Conservation (phyloP, 2,888 invertebrate genomes). For the Sinodicranocentrus sp. region DNA sequence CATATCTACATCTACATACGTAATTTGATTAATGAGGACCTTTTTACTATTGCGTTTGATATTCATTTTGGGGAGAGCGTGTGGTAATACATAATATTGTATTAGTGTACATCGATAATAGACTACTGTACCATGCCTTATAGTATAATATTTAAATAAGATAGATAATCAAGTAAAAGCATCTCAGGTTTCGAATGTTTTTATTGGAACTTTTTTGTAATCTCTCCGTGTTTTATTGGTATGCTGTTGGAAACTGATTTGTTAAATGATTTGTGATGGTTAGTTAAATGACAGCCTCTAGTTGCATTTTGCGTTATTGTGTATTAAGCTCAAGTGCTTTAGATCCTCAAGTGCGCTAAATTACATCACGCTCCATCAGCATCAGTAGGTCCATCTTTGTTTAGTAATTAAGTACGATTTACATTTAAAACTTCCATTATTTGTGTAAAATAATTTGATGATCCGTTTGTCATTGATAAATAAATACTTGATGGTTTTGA, state of each 20-base stretch:
- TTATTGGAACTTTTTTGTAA: not conserved
- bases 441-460: constrained; percentile 45
- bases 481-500: not conserved
- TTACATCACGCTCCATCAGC: not conserved
- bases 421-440: constrained; percentile 45
- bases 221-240: too few relatives aligned
- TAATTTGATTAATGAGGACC: too few relatives aligned
- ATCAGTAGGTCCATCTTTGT: constrained; percentile 1
- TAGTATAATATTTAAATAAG: constrained; percentile 37
- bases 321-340: too few relatives aligned
- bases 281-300: too few relatives aligned
- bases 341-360: not conserved
- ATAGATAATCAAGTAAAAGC: not conserved
- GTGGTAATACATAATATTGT: constrained; percentile 11
- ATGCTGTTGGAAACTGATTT: too few relatives aligned
- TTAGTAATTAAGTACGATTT: not conserved
- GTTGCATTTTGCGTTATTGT: too few relatives aligned
- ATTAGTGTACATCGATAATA: not conserved
- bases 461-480: constrained; percentile 38
- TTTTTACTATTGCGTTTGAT: too few relatives aligned
- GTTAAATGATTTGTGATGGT: too few relatives aligned
- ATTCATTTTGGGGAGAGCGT: too few relatives aligned
- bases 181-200: constrained; percentile 6
- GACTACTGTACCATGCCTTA: constrained; percentile 42
- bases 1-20: too few relatives aligned